A percentile compares a stretch with the other conserved stretches of the same genome.
Conservation (phyloP, 2,113 vertebrate genomes). For the Leuciscus idus region DNA sequence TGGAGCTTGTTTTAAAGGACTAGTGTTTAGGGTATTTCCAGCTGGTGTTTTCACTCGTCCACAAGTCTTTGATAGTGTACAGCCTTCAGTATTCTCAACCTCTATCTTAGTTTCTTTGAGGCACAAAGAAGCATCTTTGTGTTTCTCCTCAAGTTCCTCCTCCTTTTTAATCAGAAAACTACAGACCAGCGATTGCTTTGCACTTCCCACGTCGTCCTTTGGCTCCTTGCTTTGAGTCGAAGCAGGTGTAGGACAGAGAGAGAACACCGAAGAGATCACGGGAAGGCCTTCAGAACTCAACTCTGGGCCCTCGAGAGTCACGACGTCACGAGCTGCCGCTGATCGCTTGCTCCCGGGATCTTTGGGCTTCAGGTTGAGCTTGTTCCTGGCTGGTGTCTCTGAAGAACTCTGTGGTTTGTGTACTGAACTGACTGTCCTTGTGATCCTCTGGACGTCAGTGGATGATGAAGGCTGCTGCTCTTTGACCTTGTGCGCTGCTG, state of each 20-base stretch:
- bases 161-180: conserved; percentile 46
- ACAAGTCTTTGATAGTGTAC: neutral
- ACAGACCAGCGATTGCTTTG: conserved; percentile 2
- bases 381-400: neutral
- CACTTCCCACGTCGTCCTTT: neutral
- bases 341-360: conserved; percentile 30
- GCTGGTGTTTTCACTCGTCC: neutral
- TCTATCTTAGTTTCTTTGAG: neutral
- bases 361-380: neutral
- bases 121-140: neutral
- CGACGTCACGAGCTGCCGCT: neutral
- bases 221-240: conserved; percentile 68
- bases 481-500: neutral
- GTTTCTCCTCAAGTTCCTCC: conserved; percentile 10
- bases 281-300: conserved; percentile 75
- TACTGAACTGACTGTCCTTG: neutral
- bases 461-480: neutral
- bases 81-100: neutral
- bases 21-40: neutral
- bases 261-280: conserved; percentile 94
- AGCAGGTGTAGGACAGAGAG: conserved; percentile 82
- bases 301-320: neutral
- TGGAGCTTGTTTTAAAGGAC: neutral
- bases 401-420: neutral
- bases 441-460: neutral